Base-by-base conservation (phyloP, 2,888 invertebrate species). In the Pediacus dermestoides region DNA sequence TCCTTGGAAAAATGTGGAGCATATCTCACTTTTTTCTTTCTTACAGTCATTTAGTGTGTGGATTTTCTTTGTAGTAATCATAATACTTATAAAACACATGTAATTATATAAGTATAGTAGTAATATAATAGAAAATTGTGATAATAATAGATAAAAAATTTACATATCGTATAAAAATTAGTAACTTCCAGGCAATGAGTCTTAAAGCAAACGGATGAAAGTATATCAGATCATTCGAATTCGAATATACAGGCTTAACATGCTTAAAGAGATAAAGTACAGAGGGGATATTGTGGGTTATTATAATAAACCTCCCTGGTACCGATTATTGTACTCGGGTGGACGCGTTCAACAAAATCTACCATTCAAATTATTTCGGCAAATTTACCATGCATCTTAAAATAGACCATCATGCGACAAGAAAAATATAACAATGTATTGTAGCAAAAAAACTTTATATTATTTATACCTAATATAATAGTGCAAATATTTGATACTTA, bases 291-390 rank as follows among this genome's bases (percentile, higher is more conserved):
- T 28, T 23, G 23, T 9, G 23, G 23, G 10, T 9, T 10, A 23
- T 23, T n/a, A 9, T 23, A n/a, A 37, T 27, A 27, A 22, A 33
- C 21, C 30, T 36, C 23, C 30, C 33, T 25, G 12, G 12, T 31
- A 23, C 28, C 7, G 12, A 16, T 40, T 33, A 21, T 25, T 22
- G 34, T 25, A 23, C 34, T 26, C 36, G 31, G 35, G 35, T 43
- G 36, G 35, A 36, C 43, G 43, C 39, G 39, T 32, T 34, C 16
- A 42, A 37, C 23, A 26, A n/a, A n/a, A 11, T 36, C 43, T 43
- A 44, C 34, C 44, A 44, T 39, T 37, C 37, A 39, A 8, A 27
- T 7, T 18, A 18, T 18, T 34, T 39, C 26, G 35, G 32, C 25
- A 32, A 25, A 32, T 18, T 6, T 18, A 18, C n/a, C 43, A 43